A percentile compares a stretch with the other conserved stretches of the same genome.
These are phyloP conservation scores for Parascotia fuliginaria DNA, from an alignment of 2,888 invertebrate species.

Conservation along the genomic window DNA sequence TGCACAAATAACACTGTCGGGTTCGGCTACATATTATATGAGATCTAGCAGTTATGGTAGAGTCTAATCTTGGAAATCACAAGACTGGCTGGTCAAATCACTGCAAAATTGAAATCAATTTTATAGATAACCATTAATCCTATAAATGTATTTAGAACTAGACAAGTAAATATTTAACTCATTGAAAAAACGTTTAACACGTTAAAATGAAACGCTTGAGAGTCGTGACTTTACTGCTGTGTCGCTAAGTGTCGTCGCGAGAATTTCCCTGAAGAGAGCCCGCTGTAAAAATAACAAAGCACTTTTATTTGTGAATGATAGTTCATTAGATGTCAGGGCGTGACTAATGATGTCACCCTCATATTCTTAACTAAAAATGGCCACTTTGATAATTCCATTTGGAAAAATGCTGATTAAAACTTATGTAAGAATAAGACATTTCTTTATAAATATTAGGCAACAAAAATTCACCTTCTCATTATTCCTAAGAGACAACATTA, in stretches of 20 bases:
- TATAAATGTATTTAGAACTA: not conserved
- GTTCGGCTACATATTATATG: too few relatives aligned
- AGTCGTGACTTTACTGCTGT: slow-evolving; percentile 5
- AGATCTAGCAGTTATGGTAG: too few relatives aligned
- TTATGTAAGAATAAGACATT: slow-evolving; percentile 12
- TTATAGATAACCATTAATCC: not conserved
- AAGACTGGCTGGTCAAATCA: too few relatives aligned
- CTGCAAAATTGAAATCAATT: too few relatives aligned
- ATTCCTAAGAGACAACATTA: slow-evolving; percentile 14
- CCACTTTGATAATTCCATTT: slow-evolving; percentile 19
- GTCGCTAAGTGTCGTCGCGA: slow-evolving; percentile 9
- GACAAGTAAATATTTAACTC: slow-evolving; percentile 4
- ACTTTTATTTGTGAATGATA: slow-evolving; percentile 39
- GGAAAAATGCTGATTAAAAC: slow-evolving; percentile 34
- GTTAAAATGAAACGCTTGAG: slow-evolving; percentile 2
- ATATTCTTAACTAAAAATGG: slow-evolving; percentile 25
- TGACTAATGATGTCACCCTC: slow-evolving; percentile 41
- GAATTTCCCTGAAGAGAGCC: slow-evolving; percentile 23
- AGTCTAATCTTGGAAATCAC: too few relatives aligned
- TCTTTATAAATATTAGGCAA: slow-evolving; percentile 19
- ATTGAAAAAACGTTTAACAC: not conserved
- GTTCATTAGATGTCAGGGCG: slow-evolving; percentile 39
- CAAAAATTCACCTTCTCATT: slow-evolving; percentile 20
- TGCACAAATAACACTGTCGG: too few relatives aligned
- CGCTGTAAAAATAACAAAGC: slow-evolving; percentile 32